Evolutionary conservation across 2,797 vertebrate genomes (phyloP).

Genomic region (Sus cebifrons): DNA sequence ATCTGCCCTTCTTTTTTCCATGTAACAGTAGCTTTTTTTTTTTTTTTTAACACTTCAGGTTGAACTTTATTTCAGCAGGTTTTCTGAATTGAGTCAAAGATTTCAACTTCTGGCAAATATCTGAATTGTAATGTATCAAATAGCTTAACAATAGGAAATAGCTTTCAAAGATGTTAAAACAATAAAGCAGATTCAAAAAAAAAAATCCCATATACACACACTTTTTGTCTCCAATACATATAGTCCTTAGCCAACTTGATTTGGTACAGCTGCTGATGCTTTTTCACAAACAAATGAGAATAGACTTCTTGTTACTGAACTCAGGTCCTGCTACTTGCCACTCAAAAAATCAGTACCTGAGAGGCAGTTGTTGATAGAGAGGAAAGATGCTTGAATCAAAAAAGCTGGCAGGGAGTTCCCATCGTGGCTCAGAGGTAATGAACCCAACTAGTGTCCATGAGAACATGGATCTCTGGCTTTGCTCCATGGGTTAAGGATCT

Average conservation of each 20-base stretch:
- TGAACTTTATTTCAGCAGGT: neutral
- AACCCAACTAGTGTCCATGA: too few relatives aligned
- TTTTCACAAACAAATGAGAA: conserved; percentile 43
- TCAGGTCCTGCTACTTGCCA: too few relatives aligned
- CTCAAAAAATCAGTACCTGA: too few relatives aligned
- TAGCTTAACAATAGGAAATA: conserved; percentile 7
- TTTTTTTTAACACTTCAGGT: neutral
- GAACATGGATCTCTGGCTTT: too few relatives aligned
- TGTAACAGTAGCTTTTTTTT: neutral
- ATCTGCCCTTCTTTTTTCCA: neutral
- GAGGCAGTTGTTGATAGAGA: too few relatives aligned
- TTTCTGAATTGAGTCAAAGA: neutral
- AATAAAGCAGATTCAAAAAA: neutral
- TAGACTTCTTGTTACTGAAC: neutral
- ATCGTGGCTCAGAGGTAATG: too few relatives aligned
- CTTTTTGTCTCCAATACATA: neutral
- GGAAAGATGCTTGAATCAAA: too few relatives aligned
- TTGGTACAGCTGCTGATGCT: neutral
- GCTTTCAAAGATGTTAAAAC: neutral
- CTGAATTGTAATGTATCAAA: conserved; percentile 37
- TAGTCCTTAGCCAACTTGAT: neutral
- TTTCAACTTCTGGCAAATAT: conserved; percentile 21
- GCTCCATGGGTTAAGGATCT: too few relatives aligned
- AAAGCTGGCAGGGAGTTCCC: too few relatives aligned
- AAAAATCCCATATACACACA: neutral